Evolutionary conservation across 1,140 invertebrate species (phyloP).

Genomic region (Drosophila sechellia): DNA sequence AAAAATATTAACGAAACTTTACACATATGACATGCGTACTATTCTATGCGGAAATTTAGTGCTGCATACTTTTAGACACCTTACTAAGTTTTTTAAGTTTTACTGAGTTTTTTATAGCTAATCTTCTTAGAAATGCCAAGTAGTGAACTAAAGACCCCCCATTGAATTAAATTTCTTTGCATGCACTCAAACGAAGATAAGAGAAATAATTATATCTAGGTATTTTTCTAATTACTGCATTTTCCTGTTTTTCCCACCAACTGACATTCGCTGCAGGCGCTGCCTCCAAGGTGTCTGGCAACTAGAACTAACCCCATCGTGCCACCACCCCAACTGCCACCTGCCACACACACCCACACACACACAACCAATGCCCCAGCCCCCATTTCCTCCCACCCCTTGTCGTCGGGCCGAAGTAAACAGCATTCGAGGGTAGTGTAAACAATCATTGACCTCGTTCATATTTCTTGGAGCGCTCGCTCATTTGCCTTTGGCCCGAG

Average conservation of each 20-base stretch:
- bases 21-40: too few species aligned
- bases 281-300: slow-evolving; percentile 26
- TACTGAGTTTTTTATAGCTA: too few species aligned
- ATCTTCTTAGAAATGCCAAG: too few species aligned
- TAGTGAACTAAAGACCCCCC: too few species aligned
- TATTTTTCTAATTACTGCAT: slow-evolving; percentile 24
- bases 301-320: slow-evolving; percentile 9
- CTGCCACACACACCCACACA: too few species aligned
- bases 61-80: too few species aligned
- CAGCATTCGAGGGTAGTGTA: slow-evolving; percentile 82
- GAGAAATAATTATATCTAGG: neutral
- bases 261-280: slow-evolving; percentile 4
- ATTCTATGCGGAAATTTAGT: too few species aligned
- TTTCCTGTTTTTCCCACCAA: slow-evolving; percentile 9
- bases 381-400: neutral
- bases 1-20: neutral
- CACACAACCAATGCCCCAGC: too few species aligned
- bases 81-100: too few species aligned
- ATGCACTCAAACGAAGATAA: neutral
- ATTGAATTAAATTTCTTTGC: neutral
- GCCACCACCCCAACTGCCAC: neutral
- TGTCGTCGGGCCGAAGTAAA: slow-evolving; percentile 54
- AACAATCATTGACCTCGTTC: slow-evolving; percentile 84
- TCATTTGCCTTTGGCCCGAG: slow-evolving; percentile 74
- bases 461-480: slow-evolving; percentile 69